Percentiles rank a stretch among this genome's conserved stretches.
These are phyloP conservation scores for Dynastes grantii DNA, from an alignment of 2,888 invertebrate genomes.

Conservation along the genomic window DNA sequence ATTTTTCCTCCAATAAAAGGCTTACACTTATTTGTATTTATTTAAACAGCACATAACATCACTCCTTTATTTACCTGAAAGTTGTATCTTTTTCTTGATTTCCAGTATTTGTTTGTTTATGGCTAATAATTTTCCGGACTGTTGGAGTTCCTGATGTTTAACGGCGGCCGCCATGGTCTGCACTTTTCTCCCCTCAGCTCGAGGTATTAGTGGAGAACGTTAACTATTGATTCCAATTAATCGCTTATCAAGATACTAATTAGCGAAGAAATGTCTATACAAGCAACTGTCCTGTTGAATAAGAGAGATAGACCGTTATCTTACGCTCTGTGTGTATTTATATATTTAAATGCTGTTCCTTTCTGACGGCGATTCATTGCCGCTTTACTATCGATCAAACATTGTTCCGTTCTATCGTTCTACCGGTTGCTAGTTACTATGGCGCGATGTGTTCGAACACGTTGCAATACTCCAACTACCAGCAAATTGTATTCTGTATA, in stretches of 20 bases:
- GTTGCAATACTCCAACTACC: not conserved
- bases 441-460: not conserved
- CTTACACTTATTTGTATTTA: not conserved
- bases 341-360: conserved; percentile 13
- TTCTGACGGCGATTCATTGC: conserved; percentile 40
- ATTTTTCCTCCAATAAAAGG: not conserved
- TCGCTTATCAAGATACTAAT: conserved; percentile 60
- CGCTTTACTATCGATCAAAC: conserved; percentile 41
- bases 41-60: no score
- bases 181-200: not conserved
- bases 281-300: conserved; percentile 49
- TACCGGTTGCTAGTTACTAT: not conserved
- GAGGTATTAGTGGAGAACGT: not conserved
- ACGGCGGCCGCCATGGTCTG: conserved; percentile 62
- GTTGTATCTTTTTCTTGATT: conserved; percentile 88
- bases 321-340: conserved; percentile 13
- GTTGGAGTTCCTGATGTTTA: conserved; percentile 69
- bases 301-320: conserved; percentile 26
- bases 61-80: conserved; percentile 77
- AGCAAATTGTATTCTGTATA: conserved; percentile 1
- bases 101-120: conserved; percentile 87
- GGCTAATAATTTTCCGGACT: conserved; percentile 69
- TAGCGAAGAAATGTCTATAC: conserved; percentile 53
- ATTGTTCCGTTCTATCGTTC: conserved; percentile 36
- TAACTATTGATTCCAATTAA: conserved; percentile 55